Percentiles rank a stretch among this genome's conserved stretches.
phyloP scores from a whole-genome alignment of 2,113 vertebrate species.

The Perccottus glenii region DNA sequence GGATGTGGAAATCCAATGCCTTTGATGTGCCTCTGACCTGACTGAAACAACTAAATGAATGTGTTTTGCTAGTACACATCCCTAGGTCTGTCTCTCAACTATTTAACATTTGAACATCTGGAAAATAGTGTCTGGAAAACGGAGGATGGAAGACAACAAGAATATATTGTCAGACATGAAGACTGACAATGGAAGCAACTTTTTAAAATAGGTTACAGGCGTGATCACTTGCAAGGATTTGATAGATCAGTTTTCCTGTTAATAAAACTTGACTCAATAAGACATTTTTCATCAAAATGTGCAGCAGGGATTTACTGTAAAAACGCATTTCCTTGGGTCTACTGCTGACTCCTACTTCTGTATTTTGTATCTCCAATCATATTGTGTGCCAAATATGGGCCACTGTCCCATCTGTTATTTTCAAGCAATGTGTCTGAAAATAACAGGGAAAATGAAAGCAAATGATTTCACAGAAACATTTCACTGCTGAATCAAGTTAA shows the following conservation, averaged over 20 bases:
- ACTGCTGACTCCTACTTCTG: slow-evolving; percentile 28
- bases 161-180: background rate
- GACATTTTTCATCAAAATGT: no score
- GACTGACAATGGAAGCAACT: background rate
- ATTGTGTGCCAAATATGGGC: slow-evolving; percentile 14
- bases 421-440: slow-evolving; percentile 18
- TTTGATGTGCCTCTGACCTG: no score
- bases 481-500: slow-evolving; percentile 29
- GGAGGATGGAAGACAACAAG: background rate
- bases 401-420: slow-evolving; percentile 23
- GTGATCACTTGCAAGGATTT: background rate
- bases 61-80: background rate
- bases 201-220: background rate
- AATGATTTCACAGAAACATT: slow-evolving; percentile 16
- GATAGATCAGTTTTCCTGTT: background rate
- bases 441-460: slow-evolving; percentile 18
- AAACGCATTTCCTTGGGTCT: background rate
- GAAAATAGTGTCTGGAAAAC: background rate
- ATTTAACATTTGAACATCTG: background rate
- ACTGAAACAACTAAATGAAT: no score
- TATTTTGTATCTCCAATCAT: slow-evolving; percentile 7
- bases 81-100: no score
- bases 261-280: background rate
- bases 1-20: no score
- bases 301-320: no score